Base-by-base conservation (phyloP, 1,140 invertebrate species). In the Teleogryllus occipitalis region DNA sequence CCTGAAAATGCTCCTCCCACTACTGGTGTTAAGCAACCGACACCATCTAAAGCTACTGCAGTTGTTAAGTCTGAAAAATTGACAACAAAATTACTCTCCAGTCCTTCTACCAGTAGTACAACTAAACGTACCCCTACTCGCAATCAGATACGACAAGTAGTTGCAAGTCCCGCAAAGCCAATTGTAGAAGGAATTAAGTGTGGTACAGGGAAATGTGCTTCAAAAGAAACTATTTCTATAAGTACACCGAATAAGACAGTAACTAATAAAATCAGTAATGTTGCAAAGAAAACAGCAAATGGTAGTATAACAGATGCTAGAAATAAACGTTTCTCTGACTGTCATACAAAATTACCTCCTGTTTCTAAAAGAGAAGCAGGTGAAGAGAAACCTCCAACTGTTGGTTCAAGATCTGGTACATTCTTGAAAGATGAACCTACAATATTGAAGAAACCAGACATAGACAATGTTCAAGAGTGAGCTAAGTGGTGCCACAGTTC, bases 391-490 rank as follows among this genome's bases (percentile, higher is more conserved):
- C 78, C 12, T 8, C 78, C 46, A 22, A 75, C 85, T 8, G 87
- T 88, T 47, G 87, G 87, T 75, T 88, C 87, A 14, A 86, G 92
- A 80, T 93, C 92, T 0, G 90, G 91, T 14, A 94, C 92, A 0
- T 93, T 93, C 83, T 85, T 92, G 10, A 93, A 92, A 84, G 92
- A 93, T 82, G 91, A 93, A 84, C 86, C 90, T 76, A 86, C 90
- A 15, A 87, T 89, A 82, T 83, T 90, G 21, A 88, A 89, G 75
- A 88, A 87, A 49, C 82, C 85, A 7, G 86, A 87, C 76, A 85
- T 88, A 78, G 85, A 86, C 79, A 84, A 86, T 8, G 83, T 85
- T 47, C 85, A 87, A 78, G 86, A 86, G 54, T 79, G 78, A 79
- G 14, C 8, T 21, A 1, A 47, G 10, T 10, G 14, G 3, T 39